Percentiles rank a stretch among this genome's conserved stretches.
phyloP scores from a whole-genome alignment of 2,888 invertebrate genomes.

The Portevinia maculata region DNA sequence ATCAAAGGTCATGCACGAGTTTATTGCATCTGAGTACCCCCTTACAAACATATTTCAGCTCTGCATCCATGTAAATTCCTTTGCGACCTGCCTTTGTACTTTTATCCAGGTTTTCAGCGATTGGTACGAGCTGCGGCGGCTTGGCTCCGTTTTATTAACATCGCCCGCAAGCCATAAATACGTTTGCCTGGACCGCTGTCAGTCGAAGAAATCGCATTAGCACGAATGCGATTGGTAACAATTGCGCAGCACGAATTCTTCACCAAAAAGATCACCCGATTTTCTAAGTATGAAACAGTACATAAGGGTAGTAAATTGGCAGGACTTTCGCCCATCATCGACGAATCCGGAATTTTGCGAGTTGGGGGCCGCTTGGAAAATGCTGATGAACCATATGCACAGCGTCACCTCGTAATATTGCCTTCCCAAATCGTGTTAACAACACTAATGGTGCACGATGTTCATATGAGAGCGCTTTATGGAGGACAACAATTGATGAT shows the following conservation, averaged over 20 bases:
- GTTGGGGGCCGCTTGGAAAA: too few species aligned
- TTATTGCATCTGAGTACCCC: not conserved
- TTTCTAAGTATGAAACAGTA: too few species aligned
- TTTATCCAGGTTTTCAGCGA: conserved; percentile 2
- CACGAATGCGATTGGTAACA: not conserved
- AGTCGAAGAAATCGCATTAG: not conserved
- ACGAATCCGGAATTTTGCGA: too few species aligned
- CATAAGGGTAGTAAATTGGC: too few species aligned
- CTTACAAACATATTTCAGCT: too few species aligned
- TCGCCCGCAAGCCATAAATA: not conserved
- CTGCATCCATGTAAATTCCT: too few species aligned
- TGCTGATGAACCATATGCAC: too few species aligned
- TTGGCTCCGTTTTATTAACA: not conserved
- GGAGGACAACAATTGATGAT: conserved; percentile 31
- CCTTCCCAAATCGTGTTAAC: too few species aligned
- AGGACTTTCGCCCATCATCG: too few species aligned
- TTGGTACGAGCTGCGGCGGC: conserved; percentile 3
- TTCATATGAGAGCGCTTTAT: too few species aligned
- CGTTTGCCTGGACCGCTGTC: not conserved
- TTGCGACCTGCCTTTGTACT: not conserved
- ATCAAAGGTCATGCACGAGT: not conserved
- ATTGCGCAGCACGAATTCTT: not conserved
- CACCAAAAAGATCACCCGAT: not conserved
- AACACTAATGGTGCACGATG: too few species aligned
- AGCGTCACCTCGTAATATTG: too few species aligned